These are phyloP conservation scores for Cybosia mesomella DNA, from an alignment of 2,888 invertebrate species.

Conservation along the genomic window DNA sequence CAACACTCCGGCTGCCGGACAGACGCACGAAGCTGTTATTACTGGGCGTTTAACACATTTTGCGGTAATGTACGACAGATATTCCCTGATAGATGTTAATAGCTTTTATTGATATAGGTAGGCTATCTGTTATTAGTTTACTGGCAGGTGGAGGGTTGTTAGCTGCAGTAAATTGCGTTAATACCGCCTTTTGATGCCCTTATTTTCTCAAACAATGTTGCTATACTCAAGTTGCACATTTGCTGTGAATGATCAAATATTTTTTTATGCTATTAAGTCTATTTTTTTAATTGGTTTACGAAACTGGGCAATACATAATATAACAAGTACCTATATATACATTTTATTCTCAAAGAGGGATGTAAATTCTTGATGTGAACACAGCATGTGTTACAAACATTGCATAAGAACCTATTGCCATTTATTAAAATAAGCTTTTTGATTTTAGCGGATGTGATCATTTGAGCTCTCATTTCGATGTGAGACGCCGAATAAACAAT, in stretches of 20 bases:
- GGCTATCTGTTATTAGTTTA: constrained; percentile 71
- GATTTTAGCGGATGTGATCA: too few relatives aligned
- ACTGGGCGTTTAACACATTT: constrained; percentile 80
- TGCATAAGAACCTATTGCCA: too few relatives aligned
- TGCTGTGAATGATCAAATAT: neutral
- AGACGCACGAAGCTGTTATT: constrained; percentile 61
- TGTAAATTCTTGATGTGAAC: too few relatives aligned
- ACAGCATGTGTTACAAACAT: too few relatives aligned
- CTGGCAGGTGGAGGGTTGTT: constrained; percentile 60
- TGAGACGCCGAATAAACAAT: too few relatives aligned
- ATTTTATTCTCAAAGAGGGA: too few relatives aligned
- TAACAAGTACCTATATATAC: too few relatives aligned
- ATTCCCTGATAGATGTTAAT: constrained; percentile 83
- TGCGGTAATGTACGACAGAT: constrained; percentile 74
- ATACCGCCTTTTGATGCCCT: constrained; percentile 75
- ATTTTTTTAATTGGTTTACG: neutral
- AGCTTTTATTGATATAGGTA: constrained; percentile 85
- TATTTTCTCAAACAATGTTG: neutral
- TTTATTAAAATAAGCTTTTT: too few relatives aligned
- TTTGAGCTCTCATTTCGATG: too few relatives aligned
- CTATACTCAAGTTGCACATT: neutral
- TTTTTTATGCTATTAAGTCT: neutral
- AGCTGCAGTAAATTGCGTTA: constrained; percentile 75
- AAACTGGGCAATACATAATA: too few relatives aligned
- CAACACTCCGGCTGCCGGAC: constrained; percentile 27